Base-by-base conservation (phyloP, 2,113 vertebrate genomes). In the Brachionichthys hirsutus region DNA sequence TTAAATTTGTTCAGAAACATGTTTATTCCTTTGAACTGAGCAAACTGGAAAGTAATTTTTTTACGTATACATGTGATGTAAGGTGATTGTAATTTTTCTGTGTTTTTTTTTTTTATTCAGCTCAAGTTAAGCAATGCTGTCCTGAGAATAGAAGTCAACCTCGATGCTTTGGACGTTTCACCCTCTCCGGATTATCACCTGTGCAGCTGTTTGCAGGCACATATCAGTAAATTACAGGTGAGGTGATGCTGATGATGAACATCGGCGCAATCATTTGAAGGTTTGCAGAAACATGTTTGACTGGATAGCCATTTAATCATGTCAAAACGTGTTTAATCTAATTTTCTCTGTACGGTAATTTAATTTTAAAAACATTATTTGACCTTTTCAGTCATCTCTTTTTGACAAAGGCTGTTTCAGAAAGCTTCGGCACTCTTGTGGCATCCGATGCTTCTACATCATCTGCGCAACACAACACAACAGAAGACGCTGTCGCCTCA, bases 201-300 rank as follows among this genome's bases (percentile, higher is more conserved):
- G 20, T 87, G 90, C 84, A 89, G 51, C 81, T 91, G 89, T 87
- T 90, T 98, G 78, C 93, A 94, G 75, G 90, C 93, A 57, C 94
- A 98, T 56, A 87, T 98, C 75, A 87, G 84, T 40, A 91, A 92
- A 86, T 92, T 98, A 78, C 95, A 99, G 96, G 96, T 98, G 92
- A 62, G 20, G 11, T 9, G n/a, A 2, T 8, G 15, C 22, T 19
- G 18, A 0, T 34, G 9, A 16, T 30, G 6, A 48, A 48, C 36
- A 9, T 9, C 49, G 19, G 9, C 46, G 44, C 18, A 51, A 53
- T 15, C 16, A 16, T 7, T 43, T 17, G 2, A 69, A 61, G 1
- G 6, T 2, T 65, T 55, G 8, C 24, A 30, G 24, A 6, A 30
- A 30, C 24, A n/a, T 30, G 4, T 30, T 30, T 30, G 24, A 30